A percentile compares a stretch with the other conserved stretches of the same genome.
These are phyloP conservation scores for Drosophila tsacasi DNA, from an alignment of 1,140 invertebrate species.

Conservation along the genomic window DNA sequence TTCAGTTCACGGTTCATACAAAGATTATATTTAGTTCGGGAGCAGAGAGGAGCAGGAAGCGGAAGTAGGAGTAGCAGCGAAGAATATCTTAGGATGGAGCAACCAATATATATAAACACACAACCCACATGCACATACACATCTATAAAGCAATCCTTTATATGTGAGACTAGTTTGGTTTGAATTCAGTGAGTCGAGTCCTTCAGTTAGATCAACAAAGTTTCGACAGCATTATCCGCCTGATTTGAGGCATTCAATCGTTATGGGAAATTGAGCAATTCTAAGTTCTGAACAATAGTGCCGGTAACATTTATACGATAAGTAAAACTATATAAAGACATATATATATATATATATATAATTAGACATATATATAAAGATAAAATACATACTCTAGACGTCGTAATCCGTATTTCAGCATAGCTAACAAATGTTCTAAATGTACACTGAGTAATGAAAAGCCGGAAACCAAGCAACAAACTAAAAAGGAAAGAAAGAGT, in stretches of 20 bases:
- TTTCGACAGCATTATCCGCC: constrained; percentile 50
- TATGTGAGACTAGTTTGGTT: constrained; percentile 30
- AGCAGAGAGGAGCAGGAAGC: constrained; percentile 28
- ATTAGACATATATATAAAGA: constrained; percentile 52
- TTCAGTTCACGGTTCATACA: constrained; percentile 76
- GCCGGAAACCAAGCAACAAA: constrained; percentile 61
- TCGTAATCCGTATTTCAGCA: constrained; percentile 74
- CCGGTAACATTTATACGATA: constrained; percentile 75
- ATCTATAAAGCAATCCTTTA: constrained; percentile 26
- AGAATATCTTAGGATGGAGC: constrained; percentile 35
- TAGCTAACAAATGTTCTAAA: constrained; percentile 77
- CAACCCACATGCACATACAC: constrained; percentile 22
- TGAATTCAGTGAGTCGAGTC: constrained; percentile 43
- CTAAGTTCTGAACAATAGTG: constrained; percentile 80
- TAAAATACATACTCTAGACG: constrained; percentile 68
- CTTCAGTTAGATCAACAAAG: constrained; percentile 54
- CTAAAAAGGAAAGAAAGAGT: constrained; percentile 21
- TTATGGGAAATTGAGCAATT: constrained; percentile 37
- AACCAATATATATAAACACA: constrained; percentile 17
- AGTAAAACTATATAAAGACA: constrained; percentile 69
- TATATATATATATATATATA: constrained; percentile 57
- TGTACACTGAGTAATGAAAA: constrained; percentile 64
- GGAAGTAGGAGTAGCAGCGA: constrained; percentile 22
- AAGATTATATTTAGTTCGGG: constrained; percentile 71
- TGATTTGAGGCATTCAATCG: constrained; percentile 30